These are phyloP conservation scores for Myiotriccus ornatus DNA, from an alignment of 2,797 vertebrate species.

Conservation along the genomic window DNA sequence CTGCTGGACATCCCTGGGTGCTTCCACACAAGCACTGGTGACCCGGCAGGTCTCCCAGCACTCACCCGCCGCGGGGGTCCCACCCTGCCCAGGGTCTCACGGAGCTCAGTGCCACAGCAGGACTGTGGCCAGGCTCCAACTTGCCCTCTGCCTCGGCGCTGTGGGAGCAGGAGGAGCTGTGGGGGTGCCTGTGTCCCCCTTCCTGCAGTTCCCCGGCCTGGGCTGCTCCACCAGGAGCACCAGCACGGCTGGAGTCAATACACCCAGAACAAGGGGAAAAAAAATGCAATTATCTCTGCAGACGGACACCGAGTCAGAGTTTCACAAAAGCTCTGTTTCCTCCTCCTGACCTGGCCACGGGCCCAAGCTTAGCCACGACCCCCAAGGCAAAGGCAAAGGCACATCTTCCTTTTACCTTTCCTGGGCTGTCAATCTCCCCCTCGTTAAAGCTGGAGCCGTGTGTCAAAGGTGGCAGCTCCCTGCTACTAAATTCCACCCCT, in stretches of 20 bases:
- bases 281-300: not conserved
- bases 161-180: not conserved
- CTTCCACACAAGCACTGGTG: not conserved
- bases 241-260: not conserved
- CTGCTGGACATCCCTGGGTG: not conserved
- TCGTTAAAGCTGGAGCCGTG: not conserved
- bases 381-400: not conserved
- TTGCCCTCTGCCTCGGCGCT: not conserved
- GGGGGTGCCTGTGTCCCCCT: rapidly evolving
- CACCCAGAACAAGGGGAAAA: too few species aligned
- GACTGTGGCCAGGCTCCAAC: not conserved
- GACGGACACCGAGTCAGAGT: not conserved
- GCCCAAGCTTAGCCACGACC: not conserved
- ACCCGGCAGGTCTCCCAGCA: not conserved
- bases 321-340: not conserved
- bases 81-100: rapidly evolving
- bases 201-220: not conserved
- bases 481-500: not conserved
- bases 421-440: not conserved
- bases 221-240: not conserved
- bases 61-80: rapidly evolving
- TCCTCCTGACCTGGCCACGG: not conserved
- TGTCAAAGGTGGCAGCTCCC: constrained; percentile 48
- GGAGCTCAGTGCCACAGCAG: not conserved
- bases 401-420: not conserved